Conservation (phyloP, 1,140 invertebrate species). For the Globodera ellingtonae region DNA sequence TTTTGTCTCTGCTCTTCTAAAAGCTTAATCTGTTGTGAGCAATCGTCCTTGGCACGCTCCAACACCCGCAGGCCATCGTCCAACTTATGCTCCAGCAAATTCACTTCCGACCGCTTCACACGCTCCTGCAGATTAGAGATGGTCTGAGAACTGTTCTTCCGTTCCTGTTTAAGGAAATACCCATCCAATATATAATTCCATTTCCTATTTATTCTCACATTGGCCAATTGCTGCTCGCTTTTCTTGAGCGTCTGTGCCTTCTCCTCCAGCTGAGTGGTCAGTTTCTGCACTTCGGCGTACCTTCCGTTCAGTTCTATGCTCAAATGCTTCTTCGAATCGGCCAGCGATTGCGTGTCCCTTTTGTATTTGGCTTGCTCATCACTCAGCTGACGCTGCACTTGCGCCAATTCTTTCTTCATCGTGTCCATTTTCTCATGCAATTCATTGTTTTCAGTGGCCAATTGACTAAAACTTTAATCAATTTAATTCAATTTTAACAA, state of each 20-base stretch:
- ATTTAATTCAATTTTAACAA: not conserved
- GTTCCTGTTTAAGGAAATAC: slow-evolving; percentile 30
- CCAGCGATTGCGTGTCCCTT: slow-evolving; percentile 48
- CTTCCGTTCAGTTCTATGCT: slow-evolving; percentile 35
- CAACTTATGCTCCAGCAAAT: slow-evolving; percentile 44
- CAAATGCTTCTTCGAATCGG: slow-evolving; percentile 50
- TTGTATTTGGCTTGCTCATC: slow-evolving; percentile 52
- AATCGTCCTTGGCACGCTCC: slow-evolving; percentile 51
- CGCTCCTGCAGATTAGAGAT: slow-evolving; percentile 41
- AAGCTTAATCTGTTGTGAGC: slow-evolving; percentile 39
- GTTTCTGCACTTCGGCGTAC: slow-evolving; percentile 38
- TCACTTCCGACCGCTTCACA: slow-evolving; percentile 43
- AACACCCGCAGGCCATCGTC: slow-evolving; percentile 50
- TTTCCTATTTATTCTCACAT: slow-evolving; percentile 40
- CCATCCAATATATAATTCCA: slow-evolving; percentile 8
- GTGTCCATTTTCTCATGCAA: slow-evolving; percentile 45
- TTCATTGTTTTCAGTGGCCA: slow-evolving; percentile 44
- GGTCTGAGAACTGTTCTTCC: slow-evolving; percentile 36
- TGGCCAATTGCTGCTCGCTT: slow-evolving; percentile 46
- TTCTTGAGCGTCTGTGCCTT: slow-evolving; percentile 51
- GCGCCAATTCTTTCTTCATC: slow-evolving; percentile 38
- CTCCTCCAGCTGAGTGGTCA: slow-evolving; percentile 46
- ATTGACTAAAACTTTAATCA: slow-evolving; percentile 35
- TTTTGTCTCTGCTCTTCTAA: slow-evolving; percentile 38
- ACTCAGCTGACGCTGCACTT: slow-evolving; percentile 42